phyloP scores from a whole-genome alignment of 1,140 invertebrate genomes.

The Coptotermes formosanus region DNA sequence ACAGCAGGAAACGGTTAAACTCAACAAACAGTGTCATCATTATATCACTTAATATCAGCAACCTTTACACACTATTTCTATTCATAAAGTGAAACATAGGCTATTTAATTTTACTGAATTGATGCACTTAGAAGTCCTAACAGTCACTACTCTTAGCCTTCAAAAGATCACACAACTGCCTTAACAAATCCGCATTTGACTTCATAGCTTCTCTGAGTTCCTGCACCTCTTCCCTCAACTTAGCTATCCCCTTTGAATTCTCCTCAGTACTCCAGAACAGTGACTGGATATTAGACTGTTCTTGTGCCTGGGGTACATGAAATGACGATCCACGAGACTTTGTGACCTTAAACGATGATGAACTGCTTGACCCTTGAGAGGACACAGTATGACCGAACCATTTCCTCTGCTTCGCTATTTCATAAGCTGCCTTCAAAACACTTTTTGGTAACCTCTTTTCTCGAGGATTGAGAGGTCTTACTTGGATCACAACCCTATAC shows the following conservation, averaged over 20 bases:
- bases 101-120: no score
- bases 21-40: no score
- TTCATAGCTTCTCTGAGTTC: background rate
- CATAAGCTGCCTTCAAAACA: slow-evolving; percentile 70
- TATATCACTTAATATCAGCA: no score
- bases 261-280: background rate
- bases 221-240: background rate
- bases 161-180: slow-evolving; percentile 7
- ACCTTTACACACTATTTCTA: no score
- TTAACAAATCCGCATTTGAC: background rate
- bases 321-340: background rate
- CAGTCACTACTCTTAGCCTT: slow-evolving; percentile 30
- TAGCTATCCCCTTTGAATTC: background rate
- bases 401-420: slow-evolving; percentile 63
- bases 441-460: slow-evolving; percentile 75
- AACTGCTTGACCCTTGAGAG: slow-evolving; percentile 56
- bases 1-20: no score
- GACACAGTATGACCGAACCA: slow-evolving; percentile 61
- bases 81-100: no score
- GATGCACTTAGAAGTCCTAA: background rate
- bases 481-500: slow-evolving; percentile 72
- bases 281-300: background rate
- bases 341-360: slow-evolving; percentile 42
- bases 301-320: background rate
- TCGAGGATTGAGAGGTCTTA: slow-evolving; percentile 74